Conservation (phyloP, 2,888 invertebrate genomes). For the Mythimna vitellina region DNA sequence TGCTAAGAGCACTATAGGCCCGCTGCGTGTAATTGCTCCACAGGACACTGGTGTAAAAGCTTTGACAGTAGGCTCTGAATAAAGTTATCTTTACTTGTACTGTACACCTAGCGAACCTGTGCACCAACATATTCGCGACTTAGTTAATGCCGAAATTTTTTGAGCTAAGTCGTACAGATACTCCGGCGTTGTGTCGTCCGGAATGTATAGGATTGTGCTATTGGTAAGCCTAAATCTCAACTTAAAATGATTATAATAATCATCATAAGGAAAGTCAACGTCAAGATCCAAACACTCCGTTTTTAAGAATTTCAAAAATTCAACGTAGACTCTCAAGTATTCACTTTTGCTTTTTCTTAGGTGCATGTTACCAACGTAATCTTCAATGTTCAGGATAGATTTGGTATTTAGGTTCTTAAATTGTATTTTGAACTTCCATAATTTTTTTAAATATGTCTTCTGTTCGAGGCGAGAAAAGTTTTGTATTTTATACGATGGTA, state of each 20-base stretch:
- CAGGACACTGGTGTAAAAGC: no score
- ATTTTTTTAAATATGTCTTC: conserved; percentile 30
- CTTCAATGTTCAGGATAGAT: background rate
- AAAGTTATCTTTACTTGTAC: no score
- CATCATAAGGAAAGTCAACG: conserved; percentile 13
- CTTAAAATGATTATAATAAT: conserved; percentile 14
- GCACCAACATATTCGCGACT: no score
- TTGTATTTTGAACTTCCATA: conserved; percentile 43
- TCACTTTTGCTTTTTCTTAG: background rate
- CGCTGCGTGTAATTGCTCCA: no score
- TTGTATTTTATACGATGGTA: conserved; percentile 12
- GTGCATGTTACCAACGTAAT: background rate
- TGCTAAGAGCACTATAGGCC: no score
- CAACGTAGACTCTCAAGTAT: background rate
- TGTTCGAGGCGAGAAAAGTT: conserved; percentile 35
- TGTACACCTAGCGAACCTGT: no score
- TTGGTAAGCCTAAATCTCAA: background rate
- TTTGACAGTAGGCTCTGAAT: no score
- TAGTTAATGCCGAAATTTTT: background rate
- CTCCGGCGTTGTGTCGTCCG: background rate
- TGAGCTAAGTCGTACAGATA: background rate
- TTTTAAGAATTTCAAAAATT: conserved; percentile 24
- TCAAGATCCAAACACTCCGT: background rate
- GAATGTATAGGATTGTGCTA: background rate
- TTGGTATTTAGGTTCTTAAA: conserved; percentile 11